Evolutionary conservation across 2,888 invertebrate genomes (phyloP), one percentile per base, ranked within the genome.

Genomic region (Panopea generosa): DNA sequence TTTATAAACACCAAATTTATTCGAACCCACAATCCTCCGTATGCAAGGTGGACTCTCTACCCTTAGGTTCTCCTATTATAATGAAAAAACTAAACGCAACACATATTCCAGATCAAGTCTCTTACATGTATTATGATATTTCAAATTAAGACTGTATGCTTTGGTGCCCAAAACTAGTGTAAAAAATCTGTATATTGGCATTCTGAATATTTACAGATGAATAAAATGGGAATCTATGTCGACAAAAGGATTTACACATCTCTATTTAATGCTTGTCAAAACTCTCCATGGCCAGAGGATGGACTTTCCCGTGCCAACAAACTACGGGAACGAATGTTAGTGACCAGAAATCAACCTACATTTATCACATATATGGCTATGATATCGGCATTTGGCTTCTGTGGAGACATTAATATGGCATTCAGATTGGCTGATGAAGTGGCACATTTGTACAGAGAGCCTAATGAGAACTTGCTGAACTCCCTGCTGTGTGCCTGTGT

Each of bases 331-430:
- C 93, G 95, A 2, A 95, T 98, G 94, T 91, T 94, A 56, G 95
- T 96, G 84, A 96, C 95, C 86, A 94, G 95, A 80, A 76, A 95
- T 79, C 29, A 81, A 18, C 95, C 96, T 2, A 97, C 97, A 90
- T 91, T 95, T 0, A 95, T 95, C 7, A 96, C 96, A 89, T 98
- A 96, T 89, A 96, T 97, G 94, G 95, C 96, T 2, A 96, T 98
- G 96, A 96, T 98, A 38, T 98, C 97, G 94, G 97, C 97, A 1
- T 98, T 96, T 93, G 97, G 97, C 0, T 94, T 96, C 73, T 96
- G 96, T 92, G 96, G 96, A 0, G 96, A 97, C 91, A 90, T 97
- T 20, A 89, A 94, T 69, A 95, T 95, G 43, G 96, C 98, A 0
- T 98, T 97, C 92, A 91, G 94, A 89, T 91, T 98, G 68, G 96